Conservation (phyloP, 2,113 vertebrate genomes). For the Erinaceus europaeus region DNA sequence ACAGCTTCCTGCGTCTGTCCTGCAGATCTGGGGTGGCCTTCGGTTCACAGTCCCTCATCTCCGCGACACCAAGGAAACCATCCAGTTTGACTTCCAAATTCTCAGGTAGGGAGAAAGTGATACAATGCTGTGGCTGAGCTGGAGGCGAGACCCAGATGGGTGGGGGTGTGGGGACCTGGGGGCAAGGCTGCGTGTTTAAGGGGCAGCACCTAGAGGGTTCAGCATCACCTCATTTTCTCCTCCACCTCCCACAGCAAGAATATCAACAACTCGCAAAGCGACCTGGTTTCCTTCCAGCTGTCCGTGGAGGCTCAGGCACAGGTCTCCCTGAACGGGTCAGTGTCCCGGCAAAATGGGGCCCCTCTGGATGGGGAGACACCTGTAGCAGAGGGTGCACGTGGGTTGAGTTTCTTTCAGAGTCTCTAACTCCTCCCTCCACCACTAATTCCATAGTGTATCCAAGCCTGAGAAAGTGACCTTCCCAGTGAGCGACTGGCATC, state of each 20-base stretch:
- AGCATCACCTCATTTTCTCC: neutral
- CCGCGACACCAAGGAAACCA: constrained; percentile 84
- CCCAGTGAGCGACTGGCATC: constrained; percentile 85
- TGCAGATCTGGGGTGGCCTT: constrained; percentile 89
- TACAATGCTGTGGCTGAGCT: too few relatives aligned
- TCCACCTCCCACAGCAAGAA: constrained; percentile 89
- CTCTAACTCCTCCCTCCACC: constrained; percentile 26
- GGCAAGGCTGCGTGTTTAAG: too few relatives aligned
- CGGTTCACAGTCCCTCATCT: constrained; percentile 91
- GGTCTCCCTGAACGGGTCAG: constrained; percentile 90
- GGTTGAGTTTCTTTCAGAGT: too few relatives aligned
- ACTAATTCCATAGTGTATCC: constrained; percentile 88
- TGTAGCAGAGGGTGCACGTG: neutral
- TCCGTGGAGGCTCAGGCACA: constrained; percentile 87
- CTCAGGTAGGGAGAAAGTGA: constrained; percentile 83
- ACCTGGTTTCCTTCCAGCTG: constrained; percentile 84
- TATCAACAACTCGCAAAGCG: constrained; percentile 93
- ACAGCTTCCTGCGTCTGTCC: neutral
- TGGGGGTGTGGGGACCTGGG: neutral
- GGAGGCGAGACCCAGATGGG: too few relatives aligned
- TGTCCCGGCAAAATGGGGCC: neutral
- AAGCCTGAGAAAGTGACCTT: constrained; percentile 90
- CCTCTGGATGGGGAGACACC: neutral
- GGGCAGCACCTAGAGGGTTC: neutral
- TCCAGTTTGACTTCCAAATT: constrained; percentile 94